Percentiles rank a stretch among this genome's conserved stretches.
These are phyloP conservation scores for Falco cherrug DNA, from an alignment of 2,797 vertebrate species.

Conservation along the genomic window DNA sequence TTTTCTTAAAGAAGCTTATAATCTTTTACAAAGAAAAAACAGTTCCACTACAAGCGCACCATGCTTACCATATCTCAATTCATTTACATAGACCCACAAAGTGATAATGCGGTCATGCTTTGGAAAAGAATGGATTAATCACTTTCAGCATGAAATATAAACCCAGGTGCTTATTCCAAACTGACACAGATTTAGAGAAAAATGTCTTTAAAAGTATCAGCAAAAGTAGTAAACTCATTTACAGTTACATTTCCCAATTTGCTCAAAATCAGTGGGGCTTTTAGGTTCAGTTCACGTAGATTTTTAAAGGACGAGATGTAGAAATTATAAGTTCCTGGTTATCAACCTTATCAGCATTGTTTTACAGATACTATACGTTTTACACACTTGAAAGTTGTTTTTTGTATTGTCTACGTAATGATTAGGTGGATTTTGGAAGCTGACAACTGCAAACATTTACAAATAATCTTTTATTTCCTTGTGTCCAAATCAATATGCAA, in stretches of 20 bases:
- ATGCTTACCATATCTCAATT: not conserved
- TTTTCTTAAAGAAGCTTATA: slow-evolving; percentile 37
- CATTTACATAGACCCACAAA: not conserved
- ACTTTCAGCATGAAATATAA: not conserved
- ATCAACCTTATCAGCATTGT: not conserved
- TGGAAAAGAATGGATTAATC: not conserved
- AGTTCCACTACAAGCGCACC: not conserved
- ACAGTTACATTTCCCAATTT: not conserved
- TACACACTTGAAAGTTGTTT: not conserved
- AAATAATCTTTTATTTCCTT: not conserved
- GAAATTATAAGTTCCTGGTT: not conserved
- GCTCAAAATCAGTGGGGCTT: not conserved
- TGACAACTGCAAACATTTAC: not conserved
- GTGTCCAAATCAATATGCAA: not conserved
- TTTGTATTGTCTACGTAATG: slow-evolving; percentile 2
- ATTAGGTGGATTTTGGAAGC: slow-evolving; percentile 23
- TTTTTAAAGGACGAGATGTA: not conserved
- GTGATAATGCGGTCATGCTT: not conserved
- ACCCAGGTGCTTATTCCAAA: not conserved
- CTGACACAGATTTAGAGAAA: not conserved
- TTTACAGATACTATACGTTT: not conserved
- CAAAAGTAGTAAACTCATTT: not conserved
- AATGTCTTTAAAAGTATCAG: not conserved
- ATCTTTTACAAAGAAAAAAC: not conserved
- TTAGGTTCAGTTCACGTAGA: not conserved